A percentile compares a stretch with the other conserved stretches of the same genome.
These are phyloP conservation scores for Anguilla pacifica DNA, from an alignment of 2,797 vertebrate genomes.

Conservation along the genomic window DNA sequence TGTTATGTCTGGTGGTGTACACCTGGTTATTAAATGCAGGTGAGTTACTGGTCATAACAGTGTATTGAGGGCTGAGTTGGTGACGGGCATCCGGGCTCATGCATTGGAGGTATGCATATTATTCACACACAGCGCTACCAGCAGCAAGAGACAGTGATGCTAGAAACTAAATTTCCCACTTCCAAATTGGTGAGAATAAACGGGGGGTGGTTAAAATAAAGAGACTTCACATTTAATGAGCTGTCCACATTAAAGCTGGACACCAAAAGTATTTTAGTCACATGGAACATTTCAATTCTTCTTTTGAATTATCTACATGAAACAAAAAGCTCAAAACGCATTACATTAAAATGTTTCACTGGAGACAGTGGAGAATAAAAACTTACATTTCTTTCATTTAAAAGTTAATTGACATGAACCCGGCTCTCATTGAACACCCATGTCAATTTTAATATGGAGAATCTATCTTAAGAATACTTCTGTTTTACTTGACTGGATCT, in stretches of 20 bases:
- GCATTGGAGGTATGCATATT: neutral
- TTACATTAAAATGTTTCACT: neutral
- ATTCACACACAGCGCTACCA: neutral
- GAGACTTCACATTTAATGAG: neutral
- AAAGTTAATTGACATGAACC: neutral
- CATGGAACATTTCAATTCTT: neutral
- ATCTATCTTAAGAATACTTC: neutral
- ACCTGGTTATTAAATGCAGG: no score
- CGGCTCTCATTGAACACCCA: neutral
- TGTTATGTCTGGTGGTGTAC: no score
- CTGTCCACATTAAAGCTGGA: neutral
- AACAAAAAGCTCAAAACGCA: neutral
- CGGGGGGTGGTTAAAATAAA: neutral
- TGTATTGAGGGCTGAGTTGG: neutral
- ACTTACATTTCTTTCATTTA: neutral
- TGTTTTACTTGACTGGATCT: neutral
- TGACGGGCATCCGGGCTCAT: neutral
- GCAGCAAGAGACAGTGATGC: neutral
- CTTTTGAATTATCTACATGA: slow-evolving; percentile 1
- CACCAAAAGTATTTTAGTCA: neutral
- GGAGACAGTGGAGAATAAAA: neutral
- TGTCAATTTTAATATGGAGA: neutral
- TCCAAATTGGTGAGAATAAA: neutral
- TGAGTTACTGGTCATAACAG: no score
- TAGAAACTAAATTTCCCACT: neutral